Evolutionary conservation across 1,140 invertebrate genomes (phyloP).

Genomic region (Brachionus asplanchnoidis): DNA sequence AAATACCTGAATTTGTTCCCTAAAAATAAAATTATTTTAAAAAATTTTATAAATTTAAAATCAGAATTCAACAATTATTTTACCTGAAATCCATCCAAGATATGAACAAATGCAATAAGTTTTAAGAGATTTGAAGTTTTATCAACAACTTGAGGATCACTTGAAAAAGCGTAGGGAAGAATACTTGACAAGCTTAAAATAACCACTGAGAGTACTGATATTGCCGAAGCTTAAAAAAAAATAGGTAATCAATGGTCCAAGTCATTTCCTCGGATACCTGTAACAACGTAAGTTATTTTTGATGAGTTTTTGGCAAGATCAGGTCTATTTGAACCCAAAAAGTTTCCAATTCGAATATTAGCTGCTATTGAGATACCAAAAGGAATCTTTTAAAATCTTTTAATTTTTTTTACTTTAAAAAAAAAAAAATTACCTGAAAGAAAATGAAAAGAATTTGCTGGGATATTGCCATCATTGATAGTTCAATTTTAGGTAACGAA

Average conservation of each 20-base stretch:
- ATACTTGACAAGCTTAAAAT: constrained; percentile 5
- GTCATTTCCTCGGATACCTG: background rate
- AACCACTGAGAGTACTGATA: background rate
- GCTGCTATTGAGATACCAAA: constrained; percentile 20
- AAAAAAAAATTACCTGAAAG: background rate
- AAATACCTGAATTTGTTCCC: background rate
- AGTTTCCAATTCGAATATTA: constrained; percentile 28
- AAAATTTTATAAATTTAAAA: background rate
- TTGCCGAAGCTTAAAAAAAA: background rate
- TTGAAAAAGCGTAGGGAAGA: background rate
- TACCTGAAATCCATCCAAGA: constrained; percentile 37
- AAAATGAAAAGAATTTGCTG: constrained; percentile 17
- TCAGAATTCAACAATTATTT: background rate
- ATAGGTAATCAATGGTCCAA: background rate
- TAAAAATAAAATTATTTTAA: background rate
- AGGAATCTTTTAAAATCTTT: background rate
- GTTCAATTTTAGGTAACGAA: background rate
- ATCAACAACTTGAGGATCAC: background rate
- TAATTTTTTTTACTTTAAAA: background rate
- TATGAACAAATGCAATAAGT: background rate
- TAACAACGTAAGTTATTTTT: background rate
- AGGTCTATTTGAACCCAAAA: constrained; percentile 26
- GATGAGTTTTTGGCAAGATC: background rate
- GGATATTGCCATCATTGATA: background rate
- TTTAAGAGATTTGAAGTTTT: constrained; percentile 16